phyloP scores from a whole-genome alignment of 2,113 vertebrate species.

The Rhadina sibilatrix region DNA sequence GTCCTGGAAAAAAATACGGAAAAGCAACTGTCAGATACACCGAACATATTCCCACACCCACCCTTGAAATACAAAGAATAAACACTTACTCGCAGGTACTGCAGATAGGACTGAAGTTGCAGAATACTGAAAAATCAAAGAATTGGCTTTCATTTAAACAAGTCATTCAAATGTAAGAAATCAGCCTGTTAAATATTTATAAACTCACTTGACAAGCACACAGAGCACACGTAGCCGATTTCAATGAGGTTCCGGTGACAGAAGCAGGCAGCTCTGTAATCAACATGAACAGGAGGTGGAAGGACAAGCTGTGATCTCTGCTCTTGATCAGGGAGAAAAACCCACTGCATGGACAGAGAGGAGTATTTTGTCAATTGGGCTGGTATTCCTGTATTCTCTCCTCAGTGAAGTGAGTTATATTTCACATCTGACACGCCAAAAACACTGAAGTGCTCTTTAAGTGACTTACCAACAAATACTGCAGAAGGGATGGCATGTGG shows the following conservation, averaged over 20 bases:
- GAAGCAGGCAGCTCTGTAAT: slow-evolving; percentile 97
- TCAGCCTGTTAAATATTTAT: neutral
- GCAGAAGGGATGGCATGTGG: slow-evolving; percentile 87
- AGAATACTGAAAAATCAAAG: slow-evolving; percentile 85
- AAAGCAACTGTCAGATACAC: neutral
- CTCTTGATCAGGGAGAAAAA: slow-evolving; percentile 93
- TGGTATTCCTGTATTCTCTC: neutral
- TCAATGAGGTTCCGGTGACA: slow-evolving; percentile 98
- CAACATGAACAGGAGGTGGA: slow-evolving; percentile 89
- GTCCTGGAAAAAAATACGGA: slow-evolving; percentile 77
- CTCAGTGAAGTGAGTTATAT: neutral
- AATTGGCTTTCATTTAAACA: neutral
- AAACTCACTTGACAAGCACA: slow-evolving; percentile 93
- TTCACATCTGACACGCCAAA: neutral
- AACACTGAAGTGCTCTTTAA: neutral
- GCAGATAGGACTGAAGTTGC: slow-evolving; percentile 98
- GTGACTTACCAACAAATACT: slow-evolving; percentile 90
- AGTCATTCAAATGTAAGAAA: neutral
- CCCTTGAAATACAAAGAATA: neutral
- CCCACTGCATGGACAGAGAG: slow-evolving; percentile 80
- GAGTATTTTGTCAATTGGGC: neutral
- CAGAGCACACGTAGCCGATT: slow-evolving; percentile 96
- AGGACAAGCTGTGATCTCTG: slow-evolving; percentile 89
- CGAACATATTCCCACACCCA: neutral
- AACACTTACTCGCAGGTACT: slow-evolving; percentile 97